A percentile compares a stretch with the other conserved stretches of the same genome.
These are phyloP conservation scores for Nannospalax galili DNA, from an alignment of 2,113 vertebrate genomes.

Conservation along the genomic window DNA sequence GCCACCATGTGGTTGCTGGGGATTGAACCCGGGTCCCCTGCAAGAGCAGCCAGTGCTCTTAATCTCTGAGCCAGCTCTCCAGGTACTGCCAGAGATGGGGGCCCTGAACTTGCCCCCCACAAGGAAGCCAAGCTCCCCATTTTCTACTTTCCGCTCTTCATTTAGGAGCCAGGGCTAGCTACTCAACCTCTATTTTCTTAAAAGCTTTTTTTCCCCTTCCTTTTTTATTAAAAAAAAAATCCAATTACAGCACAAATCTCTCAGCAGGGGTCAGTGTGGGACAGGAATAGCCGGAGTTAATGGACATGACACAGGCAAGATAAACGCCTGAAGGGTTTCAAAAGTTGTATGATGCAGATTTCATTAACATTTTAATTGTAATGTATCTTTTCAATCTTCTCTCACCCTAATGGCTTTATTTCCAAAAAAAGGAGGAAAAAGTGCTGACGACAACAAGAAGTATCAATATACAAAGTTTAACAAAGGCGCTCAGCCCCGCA, in stretches of 20 bases:
- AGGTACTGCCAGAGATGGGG: accelerated
- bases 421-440: conserved; percentile 62
- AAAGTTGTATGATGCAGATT: conserved; percentile 84
- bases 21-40: no score
- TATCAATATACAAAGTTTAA: conserved; percentile 83
- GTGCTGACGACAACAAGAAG: conserved; percentile 87
- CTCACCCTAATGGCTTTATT: conserved; percentile 85
- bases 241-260: conserved; percentile 85
- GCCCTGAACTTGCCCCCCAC: background rate
- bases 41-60: no score
- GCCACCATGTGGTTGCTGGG: no score
- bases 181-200: conserved; percentile 70
- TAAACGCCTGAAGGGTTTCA: conserved; percentile 83
- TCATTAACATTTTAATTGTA: conserved; percentile 91
- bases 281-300: conserved; percentile 83
- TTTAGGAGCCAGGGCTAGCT: accelerated
- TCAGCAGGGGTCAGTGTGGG: conserved; percentile 88
- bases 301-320: conserved; percentile 82
- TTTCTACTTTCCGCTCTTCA: background rate
- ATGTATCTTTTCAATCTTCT: conserved; percentile 89
- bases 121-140: background rate
- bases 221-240: conserved; percentile 77
- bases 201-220: conserved; percentile 61
- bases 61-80: no score
- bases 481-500: conserved; percentile 70